These are phyloP conservation scores for Latrodectus elegans DNA, from an alignment of 2,888 invertebrate species.

Conservation along the genomic window DNA sequence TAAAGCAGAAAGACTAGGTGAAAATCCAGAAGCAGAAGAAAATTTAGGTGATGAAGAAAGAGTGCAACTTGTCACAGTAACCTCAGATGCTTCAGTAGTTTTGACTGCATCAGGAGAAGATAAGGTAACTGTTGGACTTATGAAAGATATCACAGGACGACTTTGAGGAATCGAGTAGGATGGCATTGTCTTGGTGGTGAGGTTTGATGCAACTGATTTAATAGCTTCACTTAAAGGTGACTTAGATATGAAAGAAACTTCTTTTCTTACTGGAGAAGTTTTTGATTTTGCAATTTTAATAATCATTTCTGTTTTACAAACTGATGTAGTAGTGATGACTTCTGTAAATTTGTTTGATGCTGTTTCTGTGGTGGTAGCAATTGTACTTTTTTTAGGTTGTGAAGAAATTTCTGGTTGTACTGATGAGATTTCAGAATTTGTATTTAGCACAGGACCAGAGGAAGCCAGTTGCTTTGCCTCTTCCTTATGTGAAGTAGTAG, in stretches of 20 bases:
- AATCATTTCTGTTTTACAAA: not conserved
- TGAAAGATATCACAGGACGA: not conserved
- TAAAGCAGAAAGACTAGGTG: too few relatives aligned
- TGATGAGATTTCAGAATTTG: not conserved
- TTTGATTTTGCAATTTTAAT: not conserved
- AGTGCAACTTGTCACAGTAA: too few relatives aligned
- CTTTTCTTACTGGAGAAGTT: not conserved
- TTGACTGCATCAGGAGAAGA: too few relatives aligned
- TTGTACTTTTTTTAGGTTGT: not conserved
- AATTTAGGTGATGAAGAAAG: too few relatives aligned
- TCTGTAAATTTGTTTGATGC: not conserved
- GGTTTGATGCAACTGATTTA: not conserved
- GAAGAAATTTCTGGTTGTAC: not conserved
- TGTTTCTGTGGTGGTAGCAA: not conserved
- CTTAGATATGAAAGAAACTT: not conserved
- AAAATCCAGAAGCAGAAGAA: too few relatives aligned
- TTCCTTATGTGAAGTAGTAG: not conserved
- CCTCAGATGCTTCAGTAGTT: too few relatives aligned
- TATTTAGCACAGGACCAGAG: not conserved
- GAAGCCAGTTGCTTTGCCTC: not conserved
- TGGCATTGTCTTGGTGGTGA: not conserved
- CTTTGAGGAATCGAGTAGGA: not conserved
- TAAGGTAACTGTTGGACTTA: not conserved
- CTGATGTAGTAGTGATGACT: not conserved
- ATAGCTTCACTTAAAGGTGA: not conserved